Evolutionary conservation across 2,888 invertebrate genomes (phyloP).

Genomic region (Dusona sp.): DNA sequence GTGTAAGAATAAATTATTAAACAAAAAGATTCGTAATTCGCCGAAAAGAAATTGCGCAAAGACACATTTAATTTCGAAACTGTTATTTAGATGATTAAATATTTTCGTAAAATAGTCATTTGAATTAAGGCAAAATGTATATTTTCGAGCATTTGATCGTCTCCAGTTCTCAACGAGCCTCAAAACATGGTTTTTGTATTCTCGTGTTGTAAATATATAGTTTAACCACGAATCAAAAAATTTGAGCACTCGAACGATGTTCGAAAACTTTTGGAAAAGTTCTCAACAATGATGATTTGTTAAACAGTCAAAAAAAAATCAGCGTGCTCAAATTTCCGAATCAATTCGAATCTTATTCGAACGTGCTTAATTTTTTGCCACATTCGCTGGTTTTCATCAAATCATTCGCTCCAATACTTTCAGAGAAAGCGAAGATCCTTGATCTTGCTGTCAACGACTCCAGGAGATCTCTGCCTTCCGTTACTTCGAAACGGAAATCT

Average conservation of each 20-base stretch:
- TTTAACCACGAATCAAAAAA: not conserved
- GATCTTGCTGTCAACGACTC: slow-evolving; percentile 9
- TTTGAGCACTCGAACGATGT: not conserved
- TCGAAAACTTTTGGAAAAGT: not conserved
- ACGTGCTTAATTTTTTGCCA: not conserved
- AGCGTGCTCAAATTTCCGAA: not conserved
- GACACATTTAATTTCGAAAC: not conserved
- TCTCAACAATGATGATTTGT: not conserved
- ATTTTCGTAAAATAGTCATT: not conserved
- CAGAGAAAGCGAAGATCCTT: not conserved
- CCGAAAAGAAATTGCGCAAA: not conserved
- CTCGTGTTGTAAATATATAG: not conserved
- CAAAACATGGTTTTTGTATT: not conserved
- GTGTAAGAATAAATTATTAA: not conserved
- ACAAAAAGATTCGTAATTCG: not conserved
- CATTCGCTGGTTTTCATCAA: not conserved
- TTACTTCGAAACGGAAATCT: slow-evolving; percentile 10
- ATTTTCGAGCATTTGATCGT: not conserved
- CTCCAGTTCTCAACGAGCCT: not conserved
- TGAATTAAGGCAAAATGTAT: not conserved
- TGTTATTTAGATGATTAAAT: not conserved
- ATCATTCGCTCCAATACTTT: not conserved
- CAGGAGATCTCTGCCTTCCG: not conserved
- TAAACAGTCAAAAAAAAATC: not conserved
- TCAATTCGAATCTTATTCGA: slow-evolving; percentile 18